Evolutionary conservation across 2,113 vertebrate species (phyloP), one percentile per base, ranked within the genome.

Genomic region (Gallinago undulata): DNA sequence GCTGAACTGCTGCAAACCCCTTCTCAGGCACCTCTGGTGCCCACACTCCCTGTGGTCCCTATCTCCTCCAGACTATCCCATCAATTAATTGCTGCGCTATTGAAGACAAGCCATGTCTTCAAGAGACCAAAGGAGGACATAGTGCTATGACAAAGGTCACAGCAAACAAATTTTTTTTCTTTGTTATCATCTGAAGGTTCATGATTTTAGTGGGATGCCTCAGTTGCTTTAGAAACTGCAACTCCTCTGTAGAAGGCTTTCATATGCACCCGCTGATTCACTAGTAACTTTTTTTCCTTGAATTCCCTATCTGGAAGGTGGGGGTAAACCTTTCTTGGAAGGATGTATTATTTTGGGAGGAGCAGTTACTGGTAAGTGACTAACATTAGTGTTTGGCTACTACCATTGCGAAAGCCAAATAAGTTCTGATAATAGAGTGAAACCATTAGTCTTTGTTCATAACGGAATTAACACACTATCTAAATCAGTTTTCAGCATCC

Each of bases 351-450:
- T 73, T 67, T 86, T 73, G 55, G 63, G 82, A 89, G 81, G 53
- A 82, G 33, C 11, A 56, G 37, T 67, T 94, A 47, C 57, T 56
- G 57, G 43, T 19, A 90, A 80, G 39, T 80, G 31, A 43, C 39
- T 39, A 6, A 21, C n/a, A 9, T 48, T 53, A 10, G 31, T 82
- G 28, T 79, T 82, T 81, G 78, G 27, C 48, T 89, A 5, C 60
- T 28, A 19, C 33, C 2, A 0, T 41, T 0, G 0, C 18, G 59
- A 51, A 75, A 81, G 51, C 21, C 79, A 78, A 77, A 53, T 15
- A 60, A 55, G 24, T 30, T 69, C 18, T 59, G 25, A 15, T 23
- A 77, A 31, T 37, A 89, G 22, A 80, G 25, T 12, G 17, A 64
- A 64, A 64, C 27, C 62, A 22, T 55, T 63, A 63, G 60, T 55